Evolutionary conservation across 2,888 invertebrate genomes (phyloP).

Genomic region (Acrobasis consociella): DNA sequence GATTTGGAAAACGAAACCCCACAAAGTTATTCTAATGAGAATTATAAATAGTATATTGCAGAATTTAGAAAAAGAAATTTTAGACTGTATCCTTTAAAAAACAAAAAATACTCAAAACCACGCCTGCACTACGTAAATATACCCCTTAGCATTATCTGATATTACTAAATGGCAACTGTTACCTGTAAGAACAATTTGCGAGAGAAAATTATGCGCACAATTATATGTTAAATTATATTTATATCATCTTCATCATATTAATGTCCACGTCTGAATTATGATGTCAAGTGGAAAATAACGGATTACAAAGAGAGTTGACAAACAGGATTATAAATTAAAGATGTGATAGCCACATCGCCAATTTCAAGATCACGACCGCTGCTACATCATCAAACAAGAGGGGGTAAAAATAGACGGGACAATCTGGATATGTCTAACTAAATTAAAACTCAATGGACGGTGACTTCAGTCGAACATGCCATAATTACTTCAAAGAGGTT

Average conservation of each 20-base stretch:
- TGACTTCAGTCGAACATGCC: not conserved
- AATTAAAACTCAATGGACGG: constrained; percentile 15
- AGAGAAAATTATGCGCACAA: too few relatives aligned
- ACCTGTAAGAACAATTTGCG: too few relatives aligned
- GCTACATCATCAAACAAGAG: constrained; percentile 2
- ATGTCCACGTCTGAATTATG: not conserved
- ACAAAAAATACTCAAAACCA: too few relatives aligned
- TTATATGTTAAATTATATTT: not conserved
- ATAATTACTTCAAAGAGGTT: constrained; percentile 2
- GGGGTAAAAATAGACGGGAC: constrained; percentile 5
- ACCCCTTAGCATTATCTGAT: too few relatives aligned
- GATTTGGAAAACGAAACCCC: too few relatives aligned
- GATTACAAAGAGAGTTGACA: constrained; percentile 1
- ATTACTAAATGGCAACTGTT: too few relatives aligned
- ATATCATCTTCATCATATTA: not conserved
- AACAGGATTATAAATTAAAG: constrained; percentile 13
- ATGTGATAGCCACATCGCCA: constrained; percentile 11
- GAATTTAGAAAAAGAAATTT: too few relatives aligned
- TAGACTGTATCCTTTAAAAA: too few relatives aligned
- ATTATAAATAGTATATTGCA: too few relatives aligned
- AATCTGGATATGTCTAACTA: constrained; percentile 12
- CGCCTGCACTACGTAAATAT: too few relatives aligned
- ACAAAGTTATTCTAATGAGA: too few relatives aligned
- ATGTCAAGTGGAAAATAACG: not conserved
- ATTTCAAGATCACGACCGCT: constrained; percentile 17